Percentiles rank a stretch among this genome's conserved stretches.
These are phyloP conservation scores for Aphelenchoides fujianensis DNA, from an alignment of 1,140 invertebrate genomes.

Conservation along the genomic window DNA sequence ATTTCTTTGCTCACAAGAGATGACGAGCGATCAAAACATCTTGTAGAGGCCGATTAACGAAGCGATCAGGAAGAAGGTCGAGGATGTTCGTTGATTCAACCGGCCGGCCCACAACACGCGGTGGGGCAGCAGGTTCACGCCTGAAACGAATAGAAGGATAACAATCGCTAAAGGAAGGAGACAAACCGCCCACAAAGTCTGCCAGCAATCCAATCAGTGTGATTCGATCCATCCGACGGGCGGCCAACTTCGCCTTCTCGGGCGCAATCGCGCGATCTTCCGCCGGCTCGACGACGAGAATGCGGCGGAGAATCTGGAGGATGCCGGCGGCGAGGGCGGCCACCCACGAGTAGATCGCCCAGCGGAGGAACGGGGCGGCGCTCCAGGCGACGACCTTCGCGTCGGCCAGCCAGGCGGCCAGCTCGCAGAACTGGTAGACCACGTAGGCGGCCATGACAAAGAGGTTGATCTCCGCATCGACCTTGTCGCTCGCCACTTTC, in stretches of 20 bases:
- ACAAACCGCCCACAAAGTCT: too few species aligned
- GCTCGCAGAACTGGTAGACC: constrained; percentile 6
- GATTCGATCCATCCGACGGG: constrained; percentile 11
- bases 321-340: constrained; percentile 5
- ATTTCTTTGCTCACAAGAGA: not conserved
- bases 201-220: not conserved
- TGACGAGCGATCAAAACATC: constrained; percentile 7
- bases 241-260: not conserved
- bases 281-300: constrained; percentile 14
- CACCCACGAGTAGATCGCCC: constrained; percentile 9
- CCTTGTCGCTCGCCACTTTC: not conserved
- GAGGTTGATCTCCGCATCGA: not conserved
- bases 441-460: constrained; percentile 10
- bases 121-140: not conserved
- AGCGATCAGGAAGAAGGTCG: constrained; percentile 5
- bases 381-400: not conserved
- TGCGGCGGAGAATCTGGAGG: constrained; percentile 11
- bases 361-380: not conserved
- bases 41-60: constrained; percentile 16
- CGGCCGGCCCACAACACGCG: constrained; percentile 8
- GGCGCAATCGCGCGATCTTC: not conserved
- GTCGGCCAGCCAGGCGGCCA: not conserved
- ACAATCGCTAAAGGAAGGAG: too few species aligned
- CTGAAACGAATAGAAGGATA: too few species aligned
- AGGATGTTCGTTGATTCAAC: not conserved